Conservation (phyloP, 2,113 vertebrate genomes). For the Astur gentilis region DNA sequence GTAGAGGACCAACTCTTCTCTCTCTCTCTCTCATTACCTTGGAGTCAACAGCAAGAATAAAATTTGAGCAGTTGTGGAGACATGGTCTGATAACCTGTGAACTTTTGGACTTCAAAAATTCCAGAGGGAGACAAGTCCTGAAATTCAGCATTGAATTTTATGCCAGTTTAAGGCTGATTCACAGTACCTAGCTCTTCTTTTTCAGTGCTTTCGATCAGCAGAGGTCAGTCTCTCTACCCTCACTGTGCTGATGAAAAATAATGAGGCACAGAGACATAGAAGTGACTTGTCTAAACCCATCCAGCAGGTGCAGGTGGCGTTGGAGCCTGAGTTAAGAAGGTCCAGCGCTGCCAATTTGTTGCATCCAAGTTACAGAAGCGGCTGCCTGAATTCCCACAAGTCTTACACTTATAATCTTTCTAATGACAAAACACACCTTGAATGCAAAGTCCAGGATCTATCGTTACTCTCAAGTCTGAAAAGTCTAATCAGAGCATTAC, state of each 20-base stretch:
- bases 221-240: not conserved
- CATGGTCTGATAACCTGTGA: not conserved
- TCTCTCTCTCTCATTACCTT: not conserved
- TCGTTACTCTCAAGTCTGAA: not conserved
- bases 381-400: not conserved
- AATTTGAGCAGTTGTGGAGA: not conserved
- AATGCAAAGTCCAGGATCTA: not conserved
- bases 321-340: not conserved
- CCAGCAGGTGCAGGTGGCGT: not conserved
- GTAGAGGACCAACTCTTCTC: not conserved
- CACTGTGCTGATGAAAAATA: slow-evolving; percentile 10
- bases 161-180: not conserved
- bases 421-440: not conserved
- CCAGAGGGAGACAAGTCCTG: not conserved
- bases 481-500: not conserved
- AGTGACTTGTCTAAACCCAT: not conserved
- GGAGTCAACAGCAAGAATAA: not conserved
- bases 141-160: not conserved
- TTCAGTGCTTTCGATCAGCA: not conserved
- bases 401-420: not conserved
- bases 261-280: not conserved
- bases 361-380: not conserved
- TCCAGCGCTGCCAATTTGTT: not conserved
- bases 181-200: not conserved
- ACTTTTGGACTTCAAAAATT: not conserved